Evolutionary conservation across 2,888 invertebrate genomes (phyloP), one percentile per base, ranked within the genome.

Genomic region (Limulus polyphemus): DNA sequence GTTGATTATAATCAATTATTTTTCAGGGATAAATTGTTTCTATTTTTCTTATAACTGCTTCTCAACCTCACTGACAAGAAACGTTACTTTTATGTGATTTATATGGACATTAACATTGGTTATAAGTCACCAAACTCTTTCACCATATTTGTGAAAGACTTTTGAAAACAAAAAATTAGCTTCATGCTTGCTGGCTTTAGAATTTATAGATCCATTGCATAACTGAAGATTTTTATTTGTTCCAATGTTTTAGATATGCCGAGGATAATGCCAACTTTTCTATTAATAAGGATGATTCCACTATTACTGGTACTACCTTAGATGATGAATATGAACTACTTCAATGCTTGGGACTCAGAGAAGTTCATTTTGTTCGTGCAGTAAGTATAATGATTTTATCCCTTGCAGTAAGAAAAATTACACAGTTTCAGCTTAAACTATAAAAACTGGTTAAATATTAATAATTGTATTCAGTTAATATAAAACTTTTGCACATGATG

Each of bases 201-300:
- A 32, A 32, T 7, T 32, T 32, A 2, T 32, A 2, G 32, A 1
- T 32, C 32, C 7, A 1, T 32, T 32, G 32, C 32, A 32, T 5
- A 32, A 32, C 32, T 32, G 7, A 32, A 5, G 7, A 7, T 32
- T 32, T 2, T 32, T 32, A 5, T 32, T 5, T 32, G 32, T 32
- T 32, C 32, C 7, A 32, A 32, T 54, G 9, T 55, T 49, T 10
- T 47, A 63, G 63, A 64, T 81, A 81, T 74, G 79, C 78, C 4
- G 72, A 77, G 57, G 81, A 82, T 68, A 75, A 74, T 4, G 79
- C 77, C 10, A 81, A 80, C 72, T 81, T 80, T 65, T 81, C 81
- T 16, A 74, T 82, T 56, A 81, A 76, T 69, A 78, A 80, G 4
- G 82, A 82, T 69, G 81, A 82, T 67, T 79, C 81, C 0, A 77